phyloP scores from a whole-genome alignment of 2,888 invertebrate genomes.

The Perizoma affinitatum region DNA sequence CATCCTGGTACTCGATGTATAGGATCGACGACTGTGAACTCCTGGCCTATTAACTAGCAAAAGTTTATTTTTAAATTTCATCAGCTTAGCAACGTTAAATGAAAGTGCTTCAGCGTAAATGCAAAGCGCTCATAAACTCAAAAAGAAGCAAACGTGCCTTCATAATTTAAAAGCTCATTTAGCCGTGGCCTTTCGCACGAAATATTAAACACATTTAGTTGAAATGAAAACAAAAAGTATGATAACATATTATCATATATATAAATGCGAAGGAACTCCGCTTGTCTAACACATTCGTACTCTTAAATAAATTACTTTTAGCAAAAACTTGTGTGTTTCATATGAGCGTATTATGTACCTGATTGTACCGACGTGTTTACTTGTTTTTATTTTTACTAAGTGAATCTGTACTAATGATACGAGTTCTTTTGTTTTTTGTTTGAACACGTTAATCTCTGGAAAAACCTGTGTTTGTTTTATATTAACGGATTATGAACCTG shows the following conservation, averaged over 20 bases:
- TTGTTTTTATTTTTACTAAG: no score
- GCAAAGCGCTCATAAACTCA: conserved; percentile 22
- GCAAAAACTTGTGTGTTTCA: conserved; percentile 43
- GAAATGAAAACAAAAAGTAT: conserved; percentile 29
- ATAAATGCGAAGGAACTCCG: conserved; percentile 51
- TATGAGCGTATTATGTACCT: no score
- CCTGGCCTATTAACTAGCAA: neutral
- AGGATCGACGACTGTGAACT: no score
- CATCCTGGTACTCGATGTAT: no score
- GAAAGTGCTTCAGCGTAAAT: conserved; percentile 14
- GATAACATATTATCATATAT: conserved; percentile 48
- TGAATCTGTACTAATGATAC: no score
- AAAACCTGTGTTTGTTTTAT: conserved; percentile 40
- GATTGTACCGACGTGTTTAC: no score
- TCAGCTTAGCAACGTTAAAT: conserved; percentile 17
- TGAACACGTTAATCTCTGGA: conserved; percentile 62
- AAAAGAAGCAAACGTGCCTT: conserved; percentile 25
- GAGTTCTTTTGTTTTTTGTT: conserved; percentile 9
- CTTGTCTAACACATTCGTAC: conserved; percentile 62
- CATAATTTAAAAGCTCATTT: conserved; percentile 30
- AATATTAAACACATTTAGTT: conserved; percentile 35
- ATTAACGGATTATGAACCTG: no score
- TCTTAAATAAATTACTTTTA: conserved; percentile 63
- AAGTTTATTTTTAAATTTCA: conserved; percentile 11
- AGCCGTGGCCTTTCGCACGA: conserved; percentile 28